A percentile compares a stretch with the other conserved stretches of the same genome.
Conservation (phyloP, 2,888 invertebrate genomes). For the Sinhomidia bicolor region DNA sequence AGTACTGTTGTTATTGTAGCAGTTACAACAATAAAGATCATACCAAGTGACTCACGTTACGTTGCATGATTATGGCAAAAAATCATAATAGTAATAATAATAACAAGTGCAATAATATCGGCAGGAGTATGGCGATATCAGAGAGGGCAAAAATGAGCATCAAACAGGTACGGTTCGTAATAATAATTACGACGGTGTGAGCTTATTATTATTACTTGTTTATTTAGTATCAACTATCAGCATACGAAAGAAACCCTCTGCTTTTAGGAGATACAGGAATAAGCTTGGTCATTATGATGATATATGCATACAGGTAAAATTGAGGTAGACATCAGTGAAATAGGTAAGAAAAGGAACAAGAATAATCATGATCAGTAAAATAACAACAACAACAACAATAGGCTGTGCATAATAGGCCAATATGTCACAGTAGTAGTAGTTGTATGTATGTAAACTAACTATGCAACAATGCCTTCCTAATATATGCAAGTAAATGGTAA, state of each 20-base stretch:
- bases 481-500: constrained; percentile 1
- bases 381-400: not conserved
- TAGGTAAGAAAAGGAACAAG: constrained; percentile 40
- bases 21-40: not conserved
- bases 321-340: constrained; percentile 29
- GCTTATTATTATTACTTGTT: constrained; percentile 38
- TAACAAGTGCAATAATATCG: constrained; percentile 21
- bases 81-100: not conserved
- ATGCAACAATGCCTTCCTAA: not conserved
- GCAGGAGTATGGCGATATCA: constrained; percentile 13
- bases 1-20: not conserved
- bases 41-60: constrained; percentile 20
- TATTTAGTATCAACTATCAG: constrained; percentile 14
- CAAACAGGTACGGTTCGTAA: not conserved
- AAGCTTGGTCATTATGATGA: not conserved
- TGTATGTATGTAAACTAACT: constrained; percentile 40
- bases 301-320: not conserved
- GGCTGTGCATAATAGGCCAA: constrained; percentile 20
- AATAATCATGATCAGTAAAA: constrained; percentile 13
- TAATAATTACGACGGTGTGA: constrained; percentile 26
- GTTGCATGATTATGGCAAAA: not conserved
- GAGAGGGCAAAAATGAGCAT: constrained; percentile 15
- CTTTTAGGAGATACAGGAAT: constrained; percentile 28
- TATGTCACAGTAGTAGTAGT: constrained; percentile 12
- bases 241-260: not conserved